Evolutionary conservation across 2,888 invertebrate genomes (phyloP), one percentile per base, ranked within the genome.

Genomic region (Chrysotoxum bicinctum): DNA sequence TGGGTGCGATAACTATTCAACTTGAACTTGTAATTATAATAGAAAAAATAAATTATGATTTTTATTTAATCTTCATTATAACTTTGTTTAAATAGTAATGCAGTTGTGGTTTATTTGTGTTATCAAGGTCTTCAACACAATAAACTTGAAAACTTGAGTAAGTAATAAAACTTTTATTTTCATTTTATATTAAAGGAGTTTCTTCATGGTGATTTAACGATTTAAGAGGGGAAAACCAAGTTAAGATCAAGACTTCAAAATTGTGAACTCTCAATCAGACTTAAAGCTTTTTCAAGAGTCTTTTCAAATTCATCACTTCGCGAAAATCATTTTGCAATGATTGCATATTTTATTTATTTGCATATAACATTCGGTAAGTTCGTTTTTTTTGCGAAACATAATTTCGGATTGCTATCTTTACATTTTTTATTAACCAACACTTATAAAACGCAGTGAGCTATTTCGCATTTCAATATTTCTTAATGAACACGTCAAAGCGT

Each of bases 21-120:
- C 84, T 85, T 81, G 84, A 85, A 85, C 84, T 85, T 85, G 84
- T 60, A 40, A 16, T 60, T 68, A 64, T 64, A 81, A 76, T 68
- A 72, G 75, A 68, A 66, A 75, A 79, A 75, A 45, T 12, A 66
- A 79, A 75, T 75, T 79, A 69, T 64, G 60, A 74, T 75, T 69
- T 54, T 64, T 75, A 19, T 37, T 68, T 43, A 60, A 40, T 60
- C 40, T 72, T 64, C 12, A 16, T 70, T 23, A 64, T 70, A 32
- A 26, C 1, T 35, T 56, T 19, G 19, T 56, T 12, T 35, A 35
- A 56, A 7, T 35, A 21, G 35, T 56, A 56, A 56, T 56, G 35
- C 35, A 56, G 12, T 32, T 56, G 12, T 19, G 35, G 14, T 56
- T 56, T 56, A 32, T 60, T 60, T 58, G 35, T 58, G 37, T 58